Percentiles rank a stretch among this genome's conserved stretches.
Conservation (phyloP, 2,113 vertebrate genomes). For the Xenus cinereus region DNA sequence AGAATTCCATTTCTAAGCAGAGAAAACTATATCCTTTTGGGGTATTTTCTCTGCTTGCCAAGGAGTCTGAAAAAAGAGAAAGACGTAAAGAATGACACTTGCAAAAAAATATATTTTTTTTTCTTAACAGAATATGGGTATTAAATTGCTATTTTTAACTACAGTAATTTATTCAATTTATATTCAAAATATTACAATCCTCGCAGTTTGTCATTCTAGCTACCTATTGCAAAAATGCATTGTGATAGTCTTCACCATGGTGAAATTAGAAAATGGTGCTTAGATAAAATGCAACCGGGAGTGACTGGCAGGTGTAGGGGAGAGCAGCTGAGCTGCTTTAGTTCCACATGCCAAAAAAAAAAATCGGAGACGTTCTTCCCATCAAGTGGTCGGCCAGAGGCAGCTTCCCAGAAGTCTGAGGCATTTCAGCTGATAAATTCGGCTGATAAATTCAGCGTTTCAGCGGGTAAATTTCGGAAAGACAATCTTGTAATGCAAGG, state of each 20-base stretch:
- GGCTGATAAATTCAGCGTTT: conserved; percentile 6
- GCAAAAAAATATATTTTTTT: background rate
- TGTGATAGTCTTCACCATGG: background rate
- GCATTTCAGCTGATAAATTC: conserved; percentile 37
- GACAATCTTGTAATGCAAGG: background rate
- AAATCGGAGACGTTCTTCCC: background rate
- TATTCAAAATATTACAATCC: background rate
- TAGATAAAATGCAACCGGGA: conserved; percentile 5
- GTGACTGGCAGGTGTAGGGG: conserved; percentile 19
- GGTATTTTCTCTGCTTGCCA: background rate
- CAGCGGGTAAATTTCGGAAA: background rate
- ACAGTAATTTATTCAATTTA: background rate
- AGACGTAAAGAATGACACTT: background rate
- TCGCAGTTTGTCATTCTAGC: background rate
- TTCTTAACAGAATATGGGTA: background rate
- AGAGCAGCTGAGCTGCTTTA: background rate
- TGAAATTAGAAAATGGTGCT: conserved; percentile 31
- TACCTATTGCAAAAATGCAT: background rate
- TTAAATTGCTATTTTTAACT: background rate
- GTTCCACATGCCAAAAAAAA: background rate
- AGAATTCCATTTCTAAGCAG: background rate
- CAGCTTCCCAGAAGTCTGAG: conserved; percentile 26
- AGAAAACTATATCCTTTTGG: background rate
- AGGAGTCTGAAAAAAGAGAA: background rate
- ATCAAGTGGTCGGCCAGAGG: conserved; percentile 14